Evolutionary conservation across 2,888 invertebrate species (phyloP), one percentile per base, ranked within the genome.

Genomic region (Carcina quercana): DNA sequence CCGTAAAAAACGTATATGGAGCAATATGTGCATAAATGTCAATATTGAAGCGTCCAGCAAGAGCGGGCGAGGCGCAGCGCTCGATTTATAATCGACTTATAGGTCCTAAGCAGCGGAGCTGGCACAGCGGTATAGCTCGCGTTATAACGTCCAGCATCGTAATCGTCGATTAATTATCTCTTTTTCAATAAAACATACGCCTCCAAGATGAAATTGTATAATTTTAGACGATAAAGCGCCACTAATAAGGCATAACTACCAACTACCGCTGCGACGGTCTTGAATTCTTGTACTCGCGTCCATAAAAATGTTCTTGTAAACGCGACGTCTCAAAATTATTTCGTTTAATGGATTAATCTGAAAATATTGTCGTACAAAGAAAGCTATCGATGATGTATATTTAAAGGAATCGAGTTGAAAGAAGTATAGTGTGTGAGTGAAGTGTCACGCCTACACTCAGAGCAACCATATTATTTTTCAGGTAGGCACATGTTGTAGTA

Each of bases 1-100:
- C 59, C 52, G 72, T 80, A 82, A 83, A 78, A 78, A 78, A 64
- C 79, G 55, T 76, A 82, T 80, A 80, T 80, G 80, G 83, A 82
- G 78, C 78, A 82, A 79, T 78, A 79, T 79, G 79, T 80, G 79
- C 79, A 78, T 80, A 80, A 82, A 79, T 74, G 80, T 75, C 76
- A 73, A 79, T 80, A 74, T 79, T 79, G 71, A 66, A 65, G 60
- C 59, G 53, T 45, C 47, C 39, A 53, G 59, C 41, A 49, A 44
- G 35, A 43, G 43, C 43, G 40, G 43, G 49, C 50, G 53, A 53
- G 63, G 64, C 56, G 56, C 49, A 42, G 42, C 41, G 32, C 38
- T 49, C 65, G 68, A 71, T 76, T 75, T 78, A 74, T 68, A 69
- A 60, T 57, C 52, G 45, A 58, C 66, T 59, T 66, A 64, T 60